Base-by-base conservation (phyloP, 2,797 vertebrate species). In the Myotis vivesi region DNA sequence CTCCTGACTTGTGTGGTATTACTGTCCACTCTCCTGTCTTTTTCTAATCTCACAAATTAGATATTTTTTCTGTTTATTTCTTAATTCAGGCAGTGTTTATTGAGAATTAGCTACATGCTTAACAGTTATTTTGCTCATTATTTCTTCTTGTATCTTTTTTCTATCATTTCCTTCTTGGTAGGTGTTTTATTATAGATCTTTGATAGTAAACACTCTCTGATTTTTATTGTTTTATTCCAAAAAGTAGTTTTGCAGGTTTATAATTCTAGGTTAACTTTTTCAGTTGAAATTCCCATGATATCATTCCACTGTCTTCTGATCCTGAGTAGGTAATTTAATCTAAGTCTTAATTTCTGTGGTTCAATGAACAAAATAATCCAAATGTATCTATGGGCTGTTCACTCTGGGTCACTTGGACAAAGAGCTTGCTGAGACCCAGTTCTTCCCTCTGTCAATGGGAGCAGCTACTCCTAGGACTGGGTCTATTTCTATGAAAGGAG, bases 1-100 rank as follows among this genome's bases (percentile, higher is more conserved):
- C 51, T 82, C 69, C 33, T 79, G 59, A 38, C 12, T 11, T 71
- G 38, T 71, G 10, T 87, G 17, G 5, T 80, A 66, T 55, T 51
- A 30, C 4, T 30, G 1, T 28, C 30, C 20, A 69, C 36, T 83
- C 41, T 89, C 87, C 36, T 87, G 15, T 73, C 41, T 59, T 84
- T 41, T 82, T 81, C 25, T 57, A 94, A n/a, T 46, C 30, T 19
- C 30, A 64, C 13, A 62, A n/a, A 13, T 86, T 69, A 83, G 8
- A 77, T 72, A 86, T 66, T 77, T 46, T 92, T 94, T 85, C 11
- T n/a, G 68, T 92, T 87, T 87, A 53, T 85, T 93, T 87, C 17
- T 79, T 84, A 94, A 73, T 72, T 55, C 25, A 93, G 73, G 36
- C 7, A 86, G 16, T 62, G 12, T 75, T 84, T 87, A 62, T 49